Evolutionary conservation across 2,888 invertebrate species (phyloP), one percentile per base, ranked within the genome.

Genomic region (Thera obeliscata): DNA sequence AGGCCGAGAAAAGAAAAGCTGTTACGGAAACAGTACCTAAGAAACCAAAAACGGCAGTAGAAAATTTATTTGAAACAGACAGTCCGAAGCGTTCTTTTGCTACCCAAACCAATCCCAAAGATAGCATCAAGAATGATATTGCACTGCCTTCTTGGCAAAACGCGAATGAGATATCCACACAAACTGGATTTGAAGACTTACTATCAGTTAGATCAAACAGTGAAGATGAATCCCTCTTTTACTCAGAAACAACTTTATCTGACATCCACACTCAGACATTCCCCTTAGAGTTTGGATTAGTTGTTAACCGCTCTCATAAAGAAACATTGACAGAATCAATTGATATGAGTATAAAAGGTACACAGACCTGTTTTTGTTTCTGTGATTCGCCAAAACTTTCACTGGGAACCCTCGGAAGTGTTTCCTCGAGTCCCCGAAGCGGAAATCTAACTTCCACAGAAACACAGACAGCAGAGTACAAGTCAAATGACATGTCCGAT

Each of bases 211-310:
- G 87, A 75, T 88, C 90, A 0, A 88, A 89, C 38, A 86, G 86
- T n/a, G 91, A 90, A 41, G 91, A 92, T 0, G 90, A 91, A 0
- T 84, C 85, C 0, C 78, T 91, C 2, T 91, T 87, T 33, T 90
- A 86, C 33, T 85, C 89, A 0, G 91, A 91, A 66, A 85, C 87
- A 0, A 90, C 89, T 0, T 63, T 92, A 0, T 88, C 89, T 0
- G 91, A 93, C 66, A 93, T 91, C 0, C 91, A 93, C 66, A 93
- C 93, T 0, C 93, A 93, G 52, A 93, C 92, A 0, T 86, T 87
- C n/a, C 89, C 91, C 0, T 2, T 87, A 0, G 91, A 91, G 54
- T 90, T 91, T 50, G 89, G 87, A 0, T 64, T 88, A 5, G 61
- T 69, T n/a, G 56, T 62, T 11, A 87, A 84, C 49, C 76, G 86